phyloP scores from a whole-genome alignment of 1,140 invertebrate species.

The Tetramorium parvispinum region DNA sequence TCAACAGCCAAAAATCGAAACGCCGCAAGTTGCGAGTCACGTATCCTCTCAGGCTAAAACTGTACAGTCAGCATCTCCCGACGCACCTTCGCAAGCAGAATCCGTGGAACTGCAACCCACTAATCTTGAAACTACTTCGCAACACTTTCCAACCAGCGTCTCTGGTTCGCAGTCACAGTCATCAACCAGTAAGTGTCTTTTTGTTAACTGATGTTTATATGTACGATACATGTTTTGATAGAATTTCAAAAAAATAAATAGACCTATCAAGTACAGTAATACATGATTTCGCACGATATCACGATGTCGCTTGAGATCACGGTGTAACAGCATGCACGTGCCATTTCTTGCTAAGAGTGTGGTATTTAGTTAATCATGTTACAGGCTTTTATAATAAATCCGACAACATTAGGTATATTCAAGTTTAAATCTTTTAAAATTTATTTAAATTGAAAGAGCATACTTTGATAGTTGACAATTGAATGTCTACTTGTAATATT shows the following conservation, averaged over 20 bases:
- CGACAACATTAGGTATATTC: neutral
- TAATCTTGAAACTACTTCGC: constrained; percentile 59
- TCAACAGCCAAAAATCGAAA: constrained; percentile 71
- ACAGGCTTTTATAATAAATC: neutral
- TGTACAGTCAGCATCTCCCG: constrained; percentile 25
- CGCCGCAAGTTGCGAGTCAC: constrained; percentile 54
- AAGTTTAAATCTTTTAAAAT: neutral
- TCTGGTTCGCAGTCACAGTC: constrained; percentile 58
- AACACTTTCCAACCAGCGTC: constrained; percentile 36
- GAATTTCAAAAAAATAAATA: constrained; percentile 4
- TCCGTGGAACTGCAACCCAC: constrained; percentile 53
- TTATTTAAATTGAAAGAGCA: neutral
- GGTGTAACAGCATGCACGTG: neutral
- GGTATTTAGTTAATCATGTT: neutral
- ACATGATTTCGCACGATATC: neutral
- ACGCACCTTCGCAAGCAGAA: constrained; percentile 59
- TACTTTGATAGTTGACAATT: neutral
- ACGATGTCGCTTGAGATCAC: neutral
- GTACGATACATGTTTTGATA: neutral
- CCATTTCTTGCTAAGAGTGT: constrained; percentile 12
- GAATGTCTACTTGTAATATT: constrained; percentile 10
- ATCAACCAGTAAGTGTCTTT: constrained; percentile 68
- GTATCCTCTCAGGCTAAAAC: constrained; percentile 52
- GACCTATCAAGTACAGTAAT: neutral
- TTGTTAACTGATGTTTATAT: neutral